Percentiles rank a stretch among this genome's conserved stretches.
Evolutionary conservation across 2,888 invertebrate genomes (phyloP).

Genomic region (Hypsopygia costalis): DNA sequence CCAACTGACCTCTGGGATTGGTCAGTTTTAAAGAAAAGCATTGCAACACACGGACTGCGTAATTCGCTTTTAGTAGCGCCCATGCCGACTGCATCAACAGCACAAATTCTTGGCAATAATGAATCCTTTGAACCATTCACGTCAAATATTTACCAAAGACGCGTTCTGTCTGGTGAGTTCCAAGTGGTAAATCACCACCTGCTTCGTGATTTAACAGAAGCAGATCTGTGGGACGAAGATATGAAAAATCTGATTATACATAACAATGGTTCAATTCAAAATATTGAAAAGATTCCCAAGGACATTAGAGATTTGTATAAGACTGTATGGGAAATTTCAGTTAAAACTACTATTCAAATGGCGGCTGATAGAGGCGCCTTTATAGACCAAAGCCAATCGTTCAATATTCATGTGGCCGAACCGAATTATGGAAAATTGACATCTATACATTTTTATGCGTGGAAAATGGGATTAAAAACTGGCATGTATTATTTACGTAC

Average conservation of each 20-base stretch:
- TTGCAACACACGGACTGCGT: slow-evolving; percentile 92
- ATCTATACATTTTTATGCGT: slow-evolving; percentile 99
- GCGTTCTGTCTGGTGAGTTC: slow-evolving; percentile 97
- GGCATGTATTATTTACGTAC: slow-evolving; percentile 99
- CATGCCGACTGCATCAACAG: slow-evolving; percentile 99
- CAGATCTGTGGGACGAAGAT: slow-evolving; percentile 95
- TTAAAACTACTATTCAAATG: slow-evolving; percentile 96
- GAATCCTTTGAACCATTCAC: slow-evolving; percentile 99
- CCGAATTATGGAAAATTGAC: slow-evolving; percentile 96
- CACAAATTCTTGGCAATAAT: slow-evolving; percentile 99
- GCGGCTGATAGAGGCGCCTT: slow-evolving; percentile 98
- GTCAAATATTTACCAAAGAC: slow-evolving; percentile 96
- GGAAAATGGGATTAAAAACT: slow-evolving; percentile 98
- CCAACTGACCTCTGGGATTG: slow-evolving; percentile 96
- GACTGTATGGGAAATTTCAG: slow-evolving; percentile 98
- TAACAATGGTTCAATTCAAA: slow-evolving; percentile 95
- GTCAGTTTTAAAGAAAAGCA: slow-evolving; percentile 89
- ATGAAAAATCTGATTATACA: slow-evolving; percentile 97
- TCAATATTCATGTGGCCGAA: slow-evolving; percentile 98
- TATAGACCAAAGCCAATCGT: slow-evolving; percentile 99
- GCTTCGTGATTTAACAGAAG: slow-evolving; percentile 94
- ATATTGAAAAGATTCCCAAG: slow-evolving; percentile 90
- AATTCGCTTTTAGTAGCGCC: slow-evolving; percentile 97
- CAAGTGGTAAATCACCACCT: slow-evolving; percentile 98
- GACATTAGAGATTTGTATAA: slow-evolving; percentile 94